Evolutionary conservation across 1,140 invertebrate species (phyloP), one percentile per base, ranked within the genome.

Genomic region (Orussus abietinus): DNA sequence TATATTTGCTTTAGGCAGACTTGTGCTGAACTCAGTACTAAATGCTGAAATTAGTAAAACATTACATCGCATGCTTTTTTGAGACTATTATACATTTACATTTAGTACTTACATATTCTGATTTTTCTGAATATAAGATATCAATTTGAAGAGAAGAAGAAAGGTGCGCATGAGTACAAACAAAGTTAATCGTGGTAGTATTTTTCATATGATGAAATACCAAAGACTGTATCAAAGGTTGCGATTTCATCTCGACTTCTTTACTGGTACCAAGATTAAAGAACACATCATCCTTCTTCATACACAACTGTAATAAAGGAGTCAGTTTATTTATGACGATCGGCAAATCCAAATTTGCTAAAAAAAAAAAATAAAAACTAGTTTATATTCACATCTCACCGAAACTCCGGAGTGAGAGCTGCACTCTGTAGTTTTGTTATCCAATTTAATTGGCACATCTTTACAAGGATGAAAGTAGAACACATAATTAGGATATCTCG

Each of bases 391-490:
- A 29, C n/a, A 37, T n/a, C 38, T 54, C 48, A 57, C 55, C 9
- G 52, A 53, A 13, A 46, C 33, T 6, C 32, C 30, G 4, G 5
- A 1, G 11, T 12, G n/a, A 11, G 28, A 2, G 19, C 5, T 1
- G 3, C 1, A 11, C 34, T 3, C 12, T 0, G 9, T 2, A 26
- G 4, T 11, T 7, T 18, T 7, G 18, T 4, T 6, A 11, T 10
- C 28, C 19, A 2, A n/a, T 30, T 17, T 38, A 13, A 52, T 47
- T 29, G 40, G 11, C 9, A 35, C 13, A 43, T 53, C 41, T 33
- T 26, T 40, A 7, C 55, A 55, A 19, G 56, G 58, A 32, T 59
- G 47, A 36, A 57, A 61, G 0, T 29, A 35, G 10, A 33, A 29
- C 2, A 19, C 35, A 4, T 4, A 14, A 12, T 42, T 32, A 1